Evolutionary conservation across 2,113 vertebrate species (phyloP), one percentile per base, ranked within the genome.

Genomic region (Limanda limanda): DNA sequence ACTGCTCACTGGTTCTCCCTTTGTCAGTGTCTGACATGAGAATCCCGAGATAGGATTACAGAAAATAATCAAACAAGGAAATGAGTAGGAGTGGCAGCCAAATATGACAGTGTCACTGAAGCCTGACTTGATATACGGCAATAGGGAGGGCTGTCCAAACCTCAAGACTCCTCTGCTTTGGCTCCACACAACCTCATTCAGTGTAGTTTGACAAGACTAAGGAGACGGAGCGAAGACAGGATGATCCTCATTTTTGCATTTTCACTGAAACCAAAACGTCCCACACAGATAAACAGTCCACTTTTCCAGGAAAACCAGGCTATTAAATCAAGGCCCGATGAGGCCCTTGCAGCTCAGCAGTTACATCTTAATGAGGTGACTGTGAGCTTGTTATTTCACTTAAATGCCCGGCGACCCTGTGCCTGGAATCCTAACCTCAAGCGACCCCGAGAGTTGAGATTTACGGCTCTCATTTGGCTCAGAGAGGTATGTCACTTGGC

Each of bases 41-140:
- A 90, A 82, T 82, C 74, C 75, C 65, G 66, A 81, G 68, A 81
- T 71, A 68, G 88, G 79, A 89, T 90, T 69, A 82, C 71, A 78
- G 67, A 90, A 94, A 90, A 92, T 86, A 92, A 92, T 92, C 88
- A 92, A 92, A 92, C 74, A 86, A 27, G 70, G 65, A 80, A 87
- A 76, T 31, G 35, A 86, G 74, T 63, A 69, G 67, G 83, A 73
- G 74, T 69, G 82, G 73, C 40, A 48, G 83, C 86, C 81, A 87
- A 83, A 87, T 73, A 82, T 77, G 89, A 90, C 82, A 86, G 78
- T 23, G 57, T 67, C 76, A 62, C 74, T 68, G 77, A 79, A 64
- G 83, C 59, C 51, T 79, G 66, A 72, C 83, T 74, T 86, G 84
- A 88, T 83, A 61, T 87, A 89, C 66, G 74, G 71, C 17, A 18